A percentile compares a stretch with the other conserved stretches of the same genome.
Conservation (phyloP, 2,113 vertebrate species). For the Nasalis larvatus region DNA sequence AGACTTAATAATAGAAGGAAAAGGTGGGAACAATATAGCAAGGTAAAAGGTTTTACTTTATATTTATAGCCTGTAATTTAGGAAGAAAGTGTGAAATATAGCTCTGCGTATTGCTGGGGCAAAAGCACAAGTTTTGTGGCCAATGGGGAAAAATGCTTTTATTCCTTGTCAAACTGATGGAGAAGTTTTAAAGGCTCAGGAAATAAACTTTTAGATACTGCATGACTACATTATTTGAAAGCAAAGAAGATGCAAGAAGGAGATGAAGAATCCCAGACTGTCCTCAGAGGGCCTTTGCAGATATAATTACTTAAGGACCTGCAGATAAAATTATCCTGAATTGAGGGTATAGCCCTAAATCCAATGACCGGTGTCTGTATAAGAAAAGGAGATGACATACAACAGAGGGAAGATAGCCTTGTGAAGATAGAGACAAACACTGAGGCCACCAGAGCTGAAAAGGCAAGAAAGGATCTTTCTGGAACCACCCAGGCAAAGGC, state of each 20-base stretch:
- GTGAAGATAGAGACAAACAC: not conserved
- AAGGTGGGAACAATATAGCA: not conserved
- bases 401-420: not conserved
- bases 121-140: not conserved
- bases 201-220: not conserved
- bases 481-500: not conserved
- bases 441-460: not conserved
- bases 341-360: not conserved
- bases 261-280: not conserved
- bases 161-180: not conserved
- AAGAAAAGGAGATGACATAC: not conserved
- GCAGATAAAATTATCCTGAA: not conserved
- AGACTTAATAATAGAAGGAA: not conserved
- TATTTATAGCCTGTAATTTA: not conserved
- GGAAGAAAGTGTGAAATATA: not conserved
- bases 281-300: not conserved
- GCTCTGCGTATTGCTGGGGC: fast-evolving
- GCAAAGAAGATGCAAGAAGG: not conserved
- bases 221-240: not conserved
- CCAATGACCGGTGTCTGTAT: not conserved
- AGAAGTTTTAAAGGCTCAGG: not conserved
- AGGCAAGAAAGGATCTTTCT: not conserved
- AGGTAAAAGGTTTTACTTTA: not conserved
- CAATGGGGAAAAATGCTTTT: not conserved
- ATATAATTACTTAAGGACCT: not conserved